Conservation (phyloP, 2,113 vertebrate species). For the Eudorcas thomsonii region DNA sequence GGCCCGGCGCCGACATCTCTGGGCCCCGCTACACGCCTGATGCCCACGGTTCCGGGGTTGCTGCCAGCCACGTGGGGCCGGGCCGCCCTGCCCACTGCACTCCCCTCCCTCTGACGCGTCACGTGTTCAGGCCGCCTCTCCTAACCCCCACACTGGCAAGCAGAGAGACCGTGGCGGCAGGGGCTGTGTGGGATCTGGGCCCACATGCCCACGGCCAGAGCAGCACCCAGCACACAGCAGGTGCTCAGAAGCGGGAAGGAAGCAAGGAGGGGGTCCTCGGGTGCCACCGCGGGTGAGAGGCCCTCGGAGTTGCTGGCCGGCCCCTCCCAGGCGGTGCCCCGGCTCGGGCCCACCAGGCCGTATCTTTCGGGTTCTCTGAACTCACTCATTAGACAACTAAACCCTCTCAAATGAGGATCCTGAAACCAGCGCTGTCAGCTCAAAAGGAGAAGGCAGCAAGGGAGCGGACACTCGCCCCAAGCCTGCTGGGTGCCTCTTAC, state of each 20-base stretch:
- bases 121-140: not conserved
- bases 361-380: not conserved
- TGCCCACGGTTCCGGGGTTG: rapidly evolving
- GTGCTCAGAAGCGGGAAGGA: rapidly evolving
- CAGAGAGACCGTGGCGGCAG: rapidly evolving
- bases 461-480: rapidly evolving
- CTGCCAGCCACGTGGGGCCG: not conserved
- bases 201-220: rapidly evolving
- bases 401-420: not conserved
- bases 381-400: not conserved
- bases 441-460: not conserved
- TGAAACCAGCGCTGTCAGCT: not conserved
- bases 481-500: rapidly evolving
- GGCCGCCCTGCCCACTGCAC: not conserved
- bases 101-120: rapidly evolving
- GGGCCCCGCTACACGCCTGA: not conserved
- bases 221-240: not conserved
- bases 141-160: too few species aligned
- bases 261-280: rapidly evolving
- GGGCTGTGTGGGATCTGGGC: rapidly evolving
- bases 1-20: rapidly evolving
- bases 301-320: not conserved
- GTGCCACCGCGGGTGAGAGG: rapidly evolving
- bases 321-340: too few species aligned
- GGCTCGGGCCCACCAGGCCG: not conserved